Evolutionary conservation across 2,113 vertebrate genomes (phyloP), one percentile per base, ranked within the genome.

Genomic region (Ammospiza caudacuta): DNA sequence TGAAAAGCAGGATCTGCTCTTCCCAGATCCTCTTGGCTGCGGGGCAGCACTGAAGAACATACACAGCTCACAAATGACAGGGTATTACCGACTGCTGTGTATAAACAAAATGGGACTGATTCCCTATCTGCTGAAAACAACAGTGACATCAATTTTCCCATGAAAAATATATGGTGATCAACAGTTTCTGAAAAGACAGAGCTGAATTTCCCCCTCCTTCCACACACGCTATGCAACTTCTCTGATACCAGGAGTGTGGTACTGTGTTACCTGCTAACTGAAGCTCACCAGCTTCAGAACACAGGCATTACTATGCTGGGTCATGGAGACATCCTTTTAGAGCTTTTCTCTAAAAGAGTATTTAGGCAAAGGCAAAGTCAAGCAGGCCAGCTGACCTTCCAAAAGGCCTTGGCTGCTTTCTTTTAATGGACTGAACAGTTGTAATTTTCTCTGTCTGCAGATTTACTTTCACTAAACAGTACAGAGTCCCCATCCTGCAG

Each of bases 41-140:
- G 62, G 52, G 78, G 90, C 23, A 55, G 74, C 62, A 27, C 79
- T 64, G 62, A 55, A 57, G 67, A 82, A 89, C 83, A 87, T 8
- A 70, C 6, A 70, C 41, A 75, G 66, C 66, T 85, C 73, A 64
- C n/a, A 87, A 90, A 87, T 52, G 24, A 59, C 64, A 90, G 24
- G 18, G 75, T 85, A 54, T 79, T 87, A 79, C 31, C 0, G 0
- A 61, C 13, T 52, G 74, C 43, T 51, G 33, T 33, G 33, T 35
- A 61, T 74, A 44, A 89, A 84, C 12, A 66, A 89, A 84, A 75
- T 15, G 20, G 47, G 73, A 75, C 73, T 37, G 46, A 67, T 39
- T 74, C 33, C 47, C 89, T 47, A 87, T 44, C 81, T 66, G 61
- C 77, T 58, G 66, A 94, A 95, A 91, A 78, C 62, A 80, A 44